Conservation (phyloP, 2,113 vertebrate genomes). For the Eubucco bourcierii region DNA sequence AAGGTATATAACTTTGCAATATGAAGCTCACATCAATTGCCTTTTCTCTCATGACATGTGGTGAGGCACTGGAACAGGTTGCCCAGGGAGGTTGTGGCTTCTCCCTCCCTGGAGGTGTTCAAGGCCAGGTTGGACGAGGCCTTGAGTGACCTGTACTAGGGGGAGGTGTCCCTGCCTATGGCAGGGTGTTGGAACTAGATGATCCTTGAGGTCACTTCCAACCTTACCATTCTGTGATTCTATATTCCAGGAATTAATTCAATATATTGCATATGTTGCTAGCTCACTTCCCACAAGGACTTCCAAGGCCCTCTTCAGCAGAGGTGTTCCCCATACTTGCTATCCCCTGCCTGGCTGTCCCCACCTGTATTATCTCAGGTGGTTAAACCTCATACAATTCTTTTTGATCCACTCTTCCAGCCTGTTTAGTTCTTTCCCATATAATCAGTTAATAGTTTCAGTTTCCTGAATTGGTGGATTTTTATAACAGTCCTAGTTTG, state of each 20-base stretch:
- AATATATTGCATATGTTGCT: background rate
- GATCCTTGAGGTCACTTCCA: no score
- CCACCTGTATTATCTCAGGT: background rate
- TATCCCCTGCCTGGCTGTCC: background rate
- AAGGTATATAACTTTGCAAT: background rate
- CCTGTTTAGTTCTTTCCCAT: background rate
- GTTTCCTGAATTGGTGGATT: background rate
- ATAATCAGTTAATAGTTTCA: background rate
- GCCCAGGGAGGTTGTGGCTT: no score
- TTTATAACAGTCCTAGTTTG: background rate
- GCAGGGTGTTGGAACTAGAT: no score
- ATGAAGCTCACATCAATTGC: background rate
- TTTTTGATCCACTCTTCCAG: background rate
- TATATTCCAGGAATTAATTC: background rate
- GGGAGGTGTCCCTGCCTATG: no score
- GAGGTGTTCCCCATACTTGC: background rate
- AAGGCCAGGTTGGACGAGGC: no score
- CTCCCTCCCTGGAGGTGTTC: no score
- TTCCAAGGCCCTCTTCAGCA: background rate
- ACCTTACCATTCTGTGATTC: no score
- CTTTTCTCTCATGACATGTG: accelerated
- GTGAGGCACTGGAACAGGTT: no score
- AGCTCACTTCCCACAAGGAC: background rate
- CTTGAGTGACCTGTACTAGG: no score
- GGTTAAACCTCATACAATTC: accelerated